Base-by-base conservation (phyloP, 2,113 vertebrate species). In the Notiomystis cincta region DNA sequence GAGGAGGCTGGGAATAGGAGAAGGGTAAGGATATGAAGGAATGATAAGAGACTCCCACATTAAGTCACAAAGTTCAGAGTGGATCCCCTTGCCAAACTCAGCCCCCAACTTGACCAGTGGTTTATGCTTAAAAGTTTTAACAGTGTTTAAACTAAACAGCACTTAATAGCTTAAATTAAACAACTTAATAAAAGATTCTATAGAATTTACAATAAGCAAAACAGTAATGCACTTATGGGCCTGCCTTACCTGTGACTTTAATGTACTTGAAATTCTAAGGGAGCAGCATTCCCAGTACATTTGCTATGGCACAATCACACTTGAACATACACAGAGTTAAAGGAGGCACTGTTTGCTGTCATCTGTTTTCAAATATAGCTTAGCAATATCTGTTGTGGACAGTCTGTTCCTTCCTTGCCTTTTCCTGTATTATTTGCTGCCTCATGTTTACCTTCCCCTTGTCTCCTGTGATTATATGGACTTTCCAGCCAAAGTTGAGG, bases 21-120 rank as follows among this genome's bases (percentile, higher is more conserved):
- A 48, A 67, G 24, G 33, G 7, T 48, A 27, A 48, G 65, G 17
- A 47, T 48, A 35, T 33, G 24, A 35, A 28, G 44, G 24, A 67
- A 27, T 20, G 24, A 25, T 13, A 33, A 33, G 65, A 48, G 65
- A 27, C 44, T 24, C 24, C 48, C 33, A 45, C 15, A n/a, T 18
- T 24, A 45, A 65, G 21, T 33, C 30, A n/a, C 16, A 35, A 48
- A 44, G 33, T 27, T 48, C 33, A 27, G 33, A 47, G 65, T 35
- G 65, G 44, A 20, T 67, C 31, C n/a, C 27, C 15, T 31, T 76
- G 44, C 27, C 44, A 48, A 31, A 33, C n/a, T 60, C 35, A 60
- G n/a, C 27, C 25, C 22, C 6, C 0, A 2, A 37, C 20, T 47
- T 47, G 33, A 23, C 42, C 25, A 30, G 13, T 0, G 1, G 20